Evolutionary conservation across 2,113 vertebrate species (phyloP), one percentile per base, ranked within the genome.

Genomic region (Rhizomys pruinosus): DNA sequence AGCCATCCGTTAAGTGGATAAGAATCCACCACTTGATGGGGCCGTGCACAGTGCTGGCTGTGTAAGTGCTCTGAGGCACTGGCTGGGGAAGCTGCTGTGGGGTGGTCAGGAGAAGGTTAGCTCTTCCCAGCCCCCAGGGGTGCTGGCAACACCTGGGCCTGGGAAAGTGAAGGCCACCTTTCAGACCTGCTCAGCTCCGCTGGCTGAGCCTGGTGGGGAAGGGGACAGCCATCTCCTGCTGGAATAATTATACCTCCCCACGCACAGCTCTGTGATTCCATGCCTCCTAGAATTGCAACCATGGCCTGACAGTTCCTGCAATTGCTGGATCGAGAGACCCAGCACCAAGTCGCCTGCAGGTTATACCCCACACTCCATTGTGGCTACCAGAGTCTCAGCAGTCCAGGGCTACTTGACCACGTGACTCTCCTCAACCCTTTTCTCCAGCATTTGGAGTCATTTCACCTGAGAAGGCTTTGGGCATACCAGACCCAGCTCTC

Each of bases 321-420:
- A 81, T 29, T 5, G 1, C 42, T 34, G 32, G 52, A 52, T 47
- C 61, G 61, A 22, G 11, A 72, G 44, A 25, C 68, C 17, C 1
- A 34, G 10, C 0, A 0, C 42, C 23, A 7, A 0, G 22, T 12
- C 9, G 1, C 55, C 25, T 15, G 0, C 1, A 19, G 87, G n/a
- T n/a, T 19, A 32, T 8, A 11, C 7, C 3, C 6, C 19, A 7
- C 19, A 3, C 59, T 82, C 55, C 23, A 7, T 11, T 0, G 39
- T 1, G 59, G 19, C 47, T 52, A 22, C 16, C 1, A 37, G 57
- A 55, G 52, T 29, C 68, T 66, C 0, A 0, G 61, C 12, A 27
- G 63, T 69, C 0, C 2, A 25, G 55, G 0, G 0, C 1, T 39
- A 69, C 55, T 5, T 11, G 39, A n/a, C 44, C 25, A 25, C 15